These are phyloP conservation scores for Cariama cristata DNA, from an alignment of 2,113 vertebrate species.

Conservation along the genomic window DNA sequence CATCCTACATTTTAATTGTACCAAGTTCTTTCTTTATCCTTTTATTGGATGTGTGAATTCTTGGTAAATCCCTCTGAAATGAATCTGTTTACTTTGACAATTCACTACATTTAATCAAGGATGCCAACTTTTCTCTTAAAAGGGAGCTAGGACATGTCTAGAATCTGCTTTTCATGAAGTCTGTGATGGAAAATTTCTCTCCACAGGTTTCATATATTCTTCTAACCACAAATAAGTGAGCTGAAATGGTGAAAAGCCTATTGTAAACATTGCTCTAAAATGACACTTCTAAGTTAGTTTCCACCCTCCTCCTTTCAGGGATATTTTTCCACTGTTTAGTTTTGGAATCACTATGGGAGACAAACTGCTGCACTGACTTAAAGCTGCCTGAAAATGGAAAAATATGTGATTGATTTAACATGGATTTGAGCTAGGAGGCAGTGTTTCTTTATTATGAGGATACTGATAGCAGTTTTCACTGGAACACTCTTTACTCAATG, in stretches of 20 bases:
- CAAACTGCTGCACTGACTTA: neutral
- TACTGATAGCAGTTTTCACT: neutral
- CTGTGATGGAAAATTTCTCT: neutral
- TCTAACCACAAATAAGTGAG: neutral
- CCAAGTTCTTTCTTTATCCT: neutral
- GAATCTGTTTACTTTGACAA: neutral
- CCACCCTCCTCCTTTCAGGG: neutral
- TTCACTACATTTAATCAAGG: neutral
- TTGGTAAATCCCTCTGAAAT: neutral
- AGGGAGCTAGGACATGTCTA: neutral
- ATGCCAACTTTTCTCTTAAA: neutral
- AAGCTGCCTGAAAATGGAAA: neutral
- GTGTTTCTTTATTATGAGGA: constrained; percentile 23
- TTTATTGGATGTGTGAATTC: neutral
- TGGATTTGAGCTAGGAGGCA: constrained; percentile 46
- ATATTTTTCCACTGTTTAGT: neutral
- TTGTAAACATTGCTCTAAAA: neutral
- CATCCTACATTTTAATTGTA: neutral
- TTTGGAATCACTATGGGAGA: neutral
- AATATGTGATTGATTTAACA: neutral
- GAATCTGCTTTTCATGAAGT: neutral
- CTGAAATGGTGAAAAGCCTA: neutral
- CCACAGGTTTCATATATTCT: neutral
- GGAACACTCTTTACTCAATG: neutral
- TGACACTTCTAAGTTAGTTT: neutral